Evolutionary conservation across 2,888 invertebrate genomes (phyloP).

Genomic region (Xanthorhoe spadicearia): DNA sequence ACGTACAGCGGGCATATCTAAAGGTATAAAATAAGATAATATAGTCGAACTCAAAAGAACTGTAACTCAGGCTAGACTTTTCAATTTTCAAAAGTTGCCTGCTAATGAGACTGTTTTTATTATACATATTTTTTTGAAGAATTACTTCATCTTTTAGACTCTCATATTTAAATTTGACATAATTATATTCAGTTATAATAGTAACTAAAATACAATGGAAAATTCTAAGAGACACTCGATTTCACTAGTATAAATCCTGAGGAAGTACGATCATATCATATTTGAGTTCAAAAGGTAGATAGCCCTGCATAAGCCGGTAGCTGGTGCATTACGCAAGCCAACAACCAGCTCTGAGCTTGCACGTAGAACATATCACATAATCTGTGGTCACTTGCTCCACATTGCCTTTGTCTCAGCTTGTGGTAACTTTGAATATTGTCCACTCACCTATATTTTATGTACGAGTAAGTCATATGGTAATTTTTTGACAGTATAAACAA

Average conservation of each 20-base stretch:
- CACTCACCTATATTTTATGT: slow-evolving; percentile 47
- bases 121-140: too few species aligned
- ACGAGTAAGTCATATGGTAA: too few species aligned
- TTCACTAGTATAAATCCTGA: neutral
- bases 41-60: too few species aligned
- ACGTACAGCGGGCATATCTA: too few species aligned
- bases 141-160: too few species aligned
- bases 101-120: too few species aligned
- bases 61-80: too few species aligned
- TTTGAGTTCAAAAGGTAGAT: neutral
- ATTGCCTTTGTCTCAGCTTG: slow-evolving; percentile 73
- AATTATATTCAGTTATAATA: neutral
- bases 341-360: slow-evolving; percentile 53
- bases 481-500: too few species aligned
- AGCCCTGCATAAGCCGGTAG: slow-evolving; percentile 55
- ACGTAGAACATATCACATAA: slow-evolving; percentile 39
- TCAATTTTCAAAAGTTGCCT: too few species aligned
- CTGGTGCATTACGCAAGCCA: slow-evolving; percentile 67
- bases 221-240: neutral
- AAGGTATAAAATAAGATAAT: too few species aligned
- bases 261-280: neutral
- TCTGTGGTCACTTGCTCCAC: slow-evolving; percentile 69
- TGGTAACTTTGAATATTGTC: slow-evolving; percentile 50
- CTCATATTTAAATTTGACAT: too few species aligned
- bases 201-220: neutral